A percentile compares a stretch with the other conserved stretches of the same genome.
Conservation (phyloP, 2,113 vertebrate genomes). For the Bothrops jararaca region DNA sequence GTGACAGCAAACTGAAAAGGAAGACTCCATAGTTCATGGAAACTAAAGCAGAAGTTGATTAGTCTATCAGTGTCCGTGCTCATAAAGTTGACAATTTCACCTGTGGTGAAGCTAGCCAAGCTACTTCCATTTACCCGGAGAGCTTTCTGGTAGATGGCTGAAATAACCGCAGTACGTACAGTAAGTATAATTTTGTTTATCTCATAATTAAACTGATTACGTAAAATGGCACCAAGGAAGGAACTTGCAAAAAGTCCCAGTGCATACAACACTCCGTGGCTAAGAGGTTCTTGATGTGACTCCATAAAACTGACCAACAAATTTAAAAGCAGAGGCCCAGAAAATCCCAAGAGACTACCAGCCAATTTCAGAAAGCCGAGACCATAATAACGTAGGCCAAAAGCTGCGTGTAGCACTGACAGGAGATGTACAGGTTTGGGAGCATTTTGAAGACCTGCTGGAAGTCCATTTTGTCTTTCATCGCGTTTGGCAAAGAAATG, state of each 20-base stretch:
- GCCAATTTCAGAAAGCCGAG: conserved; percentile 83
- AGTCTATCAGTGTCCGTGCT: conserved; percentile 85
- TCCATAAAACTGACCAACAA: conserved; percentile 88
- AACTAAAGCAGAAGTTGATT: conserved; percentile 86
- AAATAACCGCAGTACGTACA: conserved; percentile 78
- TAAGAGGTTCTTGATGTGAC: conserved; percentile 76
- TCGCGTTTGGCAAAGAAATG: conserved; percentile 25
- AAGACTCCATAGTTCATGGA: conserved; percentile 93
- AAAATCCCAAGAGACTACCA: conserved; percentile 77
- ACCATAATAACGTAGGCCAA: conserved; percentile 78
- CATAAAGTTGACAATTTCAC: conserved; percentile 91
- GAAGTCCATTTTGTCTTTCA: not conserved
- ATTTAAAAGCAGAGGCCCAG: conserved; percentile 87
- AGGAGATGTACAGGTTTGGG: conserved; percentile 62
- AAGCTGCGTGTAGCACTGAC: conserved; percentile 78
- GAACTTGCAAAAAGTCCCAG: conserved; percentile 81
- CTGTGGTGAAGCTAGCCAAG: conserved; percentile 71
- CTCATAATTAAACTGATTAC: conserved; percentile 83
- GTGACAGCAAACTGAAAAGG: conserved; percentile 83
- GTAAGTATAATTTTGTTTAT: conserved; percentile 79
- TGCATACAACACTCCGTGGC: conserved; percentile 77
- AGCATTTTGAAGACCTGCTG: not conserved
- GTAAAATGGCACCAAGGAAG: conserved; percentile 76
- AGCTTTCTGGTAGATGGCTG: conserved; percentile 83
- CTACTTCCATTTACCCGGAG: conserved; percentile 75